Base-by-base conservation (phyloP, 2,888 invertebrate species). In the Lacanobia wlatinum region DNA sequence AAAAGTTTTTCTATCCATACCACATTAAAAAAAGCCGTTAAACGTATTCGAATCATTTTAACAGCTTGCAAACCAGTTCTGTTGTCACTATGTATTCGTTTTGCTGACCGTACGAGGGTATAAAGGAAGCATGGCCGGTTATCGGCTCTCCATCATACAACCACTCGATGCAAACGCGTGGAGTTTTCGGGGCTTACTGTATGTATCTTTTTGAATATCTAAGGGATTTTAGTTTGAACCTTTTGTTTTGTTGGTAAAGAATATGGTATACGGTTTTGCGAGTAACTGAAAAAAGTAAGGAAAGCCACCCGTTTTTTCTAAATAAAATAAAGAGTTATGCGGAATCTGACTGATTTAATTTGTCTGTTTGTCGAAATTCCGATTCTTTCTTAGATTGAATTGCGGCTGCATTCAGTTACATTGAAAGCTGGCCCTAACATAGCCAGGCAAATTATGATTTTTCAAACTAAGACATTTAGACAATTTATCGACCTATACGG, bases 111-210 rank as follows among this genome's bases (percentile, higher is more conserved):
- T 74, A 66, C 65, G 16, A 6, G 40, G 38, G 28, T 52, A 52
- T 55, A 70, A 65, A 78, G 78, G 78, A 78, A 78, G 65, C 65
- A 16, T 50, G 56, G 53, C 53, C 78, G 78, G 78, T 74, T 78
- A 78, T 78, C 74, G 78, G 23, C 64, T 74, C 53, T 78, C 46
- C 62, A 66, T 78, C 78, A 78, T 78, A 65, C 34, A 66, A 38
- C 38, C 53, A 65, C 62, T 78, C 62, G 46, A 59, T 70, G 64
- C 56, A 21, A 70, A 78, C 68, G 68, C 62, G 78, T 62, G 48
- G 58, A 43, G 34, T 46, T 74, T 73, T 78, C 58, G 64, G 50
- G 40, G 59, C n/a, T 63, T 63, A 21, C 55, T 56, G 16, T 53
- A n/a, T 16, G 18, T 63, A 58, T 66, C 23, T 56, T 64, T 68